Conservation (phyloP, 2,113 vertebrate species). For the Corythornis madagascariensis region DNA sequence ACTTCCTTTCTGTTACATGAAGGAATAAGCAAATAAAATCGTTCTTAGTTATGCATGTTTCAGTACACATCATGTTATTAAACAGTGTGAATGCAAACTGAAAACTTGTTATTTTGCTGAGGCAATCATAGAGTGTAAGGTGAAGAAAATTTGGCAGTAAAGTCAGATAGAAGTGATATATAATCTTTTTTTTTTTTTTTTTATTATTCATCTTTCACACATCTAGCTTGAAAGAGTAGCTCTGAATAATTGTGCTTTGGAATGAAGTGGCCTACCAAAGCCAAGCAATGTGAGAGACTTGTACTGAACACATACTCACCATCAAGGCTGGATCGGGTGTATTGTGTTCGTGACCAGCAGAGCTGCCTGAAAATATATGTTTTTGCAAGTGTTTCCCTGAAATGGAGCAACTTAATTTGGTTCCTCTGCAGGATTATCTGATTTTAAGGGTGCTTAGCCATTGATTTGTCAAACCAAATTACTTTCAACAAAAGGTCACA, state of each 20-base stretch:
- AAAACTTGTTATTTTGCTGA: conserved; percentile 1
- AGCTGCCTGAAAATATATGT: neutral
- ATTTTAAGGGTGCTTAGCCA: neutral
- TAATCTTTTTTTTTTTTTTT: neutral
- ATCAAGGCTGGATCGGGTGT: neutral
- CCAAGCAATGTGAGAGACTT: neutral
- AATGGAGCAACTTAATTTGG: neutral
- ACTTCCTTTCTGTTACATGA: neutral
- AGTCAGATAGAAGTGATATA: neutral
- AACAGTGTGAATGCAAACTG: neutral
- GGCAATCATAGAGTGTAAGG: neutral
- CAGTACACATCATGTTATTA: neutral
- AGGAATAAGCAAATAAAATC: neutral
- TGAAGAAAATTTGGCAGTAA: neutral
- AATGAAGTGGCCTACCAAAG: neutral
- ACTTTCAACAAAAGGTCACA: neutral
- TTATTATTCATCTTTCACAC: conserved; percentile 9
- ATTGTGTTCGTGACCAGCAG: neutral
- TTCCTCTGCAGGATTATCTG: conserved; percentile 1
- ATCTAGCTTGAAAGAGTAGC: neutral
- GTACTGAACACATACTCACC: neutral
- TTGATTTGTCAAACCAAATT: neutral
- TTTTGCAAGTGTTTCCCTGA: neutral
- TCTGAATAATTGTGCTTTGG: conserved; percentile 3
- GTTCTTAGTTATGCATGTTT: neutral